phyloP scores from a whole-genome alignment of 2,797 vertebrate genomes.

The Cirrhinus molitorella region DNA sequence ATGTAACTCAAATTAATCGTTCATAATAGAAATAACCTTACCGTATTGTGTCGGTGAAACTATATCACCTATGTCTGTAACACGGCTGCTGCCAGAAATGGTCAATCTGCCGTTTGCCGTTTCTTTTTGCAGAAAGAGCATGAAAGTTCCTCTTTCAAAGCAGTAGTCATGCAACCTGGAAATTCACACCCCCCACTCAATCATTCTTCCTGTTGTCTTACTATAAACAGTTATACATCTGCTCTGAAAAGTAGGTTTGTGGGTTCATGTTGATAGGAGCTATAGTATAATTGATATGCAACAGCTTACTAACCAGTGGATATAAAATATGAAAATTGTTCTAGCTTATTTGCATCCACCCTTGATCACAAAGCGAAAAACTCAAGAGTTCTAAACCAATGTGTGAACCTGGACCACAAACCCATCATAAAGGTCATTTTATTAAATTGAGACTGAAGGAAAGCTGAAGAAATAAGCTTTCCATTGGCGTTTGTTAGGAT shows the following conservation, averaged over 20 bases:
- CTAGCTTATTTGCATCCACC: background rate
- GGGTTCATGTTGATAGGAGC: background rate
- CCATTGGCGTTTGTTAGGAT: no score
- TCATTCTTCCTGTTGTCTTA: conserved; percentile 38
- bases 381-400: no score
- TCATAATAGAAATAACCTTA: conserved; percentile 17
- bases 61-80: background rate
- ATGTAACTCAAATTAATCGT: background rate
- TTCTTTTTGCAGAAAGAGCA: conserved; percentile 15
- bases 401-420: no score
- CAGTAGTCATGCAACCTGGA: conserved; percentile 33
- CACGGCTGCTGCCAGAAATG: background rate
- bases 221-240: background rate
- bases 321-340: background rate
- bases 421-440: no score
- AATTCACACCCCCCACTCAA: conserved; percentile 24
- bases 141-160: conserved; percentile 42
- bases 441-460: no score
- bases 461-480: no score
- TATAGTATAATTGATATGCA: background rate
- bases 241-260: background rate
- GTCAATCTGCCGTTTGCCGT: background rate
- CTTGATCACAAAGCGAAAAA: background rate
- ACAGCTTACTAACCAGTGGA: no score
- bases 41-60: background rate